Percentiles rank a stretch among this genome's conserved stretches.
phyloP scores from a whole-genome alignment of 2,888 invertebrate species.

The Tolmerus cingulatus region DNA sequence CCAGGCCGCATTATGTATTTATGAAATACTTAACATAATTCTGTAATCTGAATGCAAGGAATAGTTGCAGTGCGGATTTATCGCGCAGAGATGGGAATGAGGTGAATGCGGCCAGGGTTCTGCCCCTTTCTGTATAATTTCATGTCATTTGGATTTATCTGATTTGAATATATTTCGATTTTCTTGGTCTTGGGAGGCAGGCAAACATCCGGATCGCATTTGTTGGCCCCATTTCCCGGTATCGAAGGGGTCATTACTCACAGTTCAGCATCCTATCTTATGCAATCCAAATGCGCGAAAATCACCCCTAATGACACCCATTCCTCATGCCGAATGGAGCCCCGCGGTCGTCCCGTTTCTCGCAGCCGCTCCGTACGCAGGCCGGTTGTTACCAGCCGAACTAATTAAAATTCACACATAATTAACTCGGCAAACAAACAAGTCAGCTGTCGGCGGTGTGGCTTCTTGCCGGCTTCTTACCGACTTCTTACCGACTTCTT shows the following conservation, averaged over 20 bases:
- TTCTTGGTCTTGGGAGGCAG: background rate
- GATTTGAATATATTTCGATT: constrained; percentile 38
- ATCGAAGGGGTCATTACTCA: background rate
- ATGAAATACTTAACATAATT: constrained; percentile 63
- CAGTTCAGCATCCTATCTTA: background rate
- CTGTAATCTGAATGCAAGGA: constrained; percentile 60
- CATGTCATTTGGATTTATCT: constrained; percentile 34
- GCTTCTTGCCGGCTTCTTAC: background rate
- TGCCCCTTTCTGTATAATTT: constrained; percentile 16
- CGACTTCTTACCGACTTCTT: background rate
- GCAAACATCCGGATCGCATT: background rate
- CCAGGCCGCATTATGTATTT: constrained; percentile 54
- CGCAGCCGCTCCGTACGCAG: background rate
- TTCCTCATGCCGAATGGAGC: background rate
- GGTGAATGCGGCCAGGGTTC: background rate
- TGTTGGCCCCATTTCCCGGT: background rate
- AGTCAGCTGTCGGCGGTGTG: background rate
- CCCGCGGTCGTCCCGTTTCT: background rate
- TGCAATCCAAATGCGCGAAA: background rate
- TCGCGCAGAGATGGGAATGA: constrained; percentile 23
- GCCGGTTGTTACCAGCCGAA: background rate
- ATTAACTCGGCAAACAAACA: constrained; percentile 22
- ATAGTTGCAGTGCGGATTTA: constrained; percentile 32
- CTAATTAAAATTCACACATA: constrained; percentile 37
- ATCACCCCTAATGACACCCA: background rate